Conservation (phyloP, 2,113 vertebrate species). For the Plecturocebus donacophilus region DNA sequence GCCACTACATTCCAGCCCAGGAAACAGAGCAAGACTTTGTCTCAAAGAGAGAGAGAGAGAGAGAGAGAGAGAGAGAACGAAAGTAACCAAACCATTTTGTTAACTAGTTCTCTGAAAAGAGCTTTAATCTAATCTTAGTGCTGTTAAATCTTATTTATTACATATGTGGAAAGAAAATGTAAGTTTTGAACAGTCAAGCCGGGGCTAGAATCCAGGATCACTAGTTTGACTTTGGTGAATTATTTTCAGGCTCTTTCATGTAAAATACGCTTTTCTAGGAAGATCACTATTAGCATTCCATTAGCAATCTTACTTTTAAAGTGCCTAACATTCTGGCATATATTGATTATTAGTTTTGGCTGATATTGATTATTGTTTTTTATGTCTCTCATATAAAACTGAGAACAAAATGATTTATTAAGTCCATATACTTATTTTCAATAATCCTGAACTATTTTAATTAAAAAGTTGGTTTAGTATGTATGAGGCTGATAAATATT, state of each 20-base stretch:
- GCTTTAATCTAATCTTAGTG: neutral
- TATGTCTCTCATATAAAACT: neutral
- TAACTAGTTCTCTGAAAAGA: neutral
- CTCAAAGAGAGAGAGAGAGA: too few species aligned
- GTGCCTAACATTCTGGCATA: neutral
- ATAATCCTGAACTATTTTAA: neutral
- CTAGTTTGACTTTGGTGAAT: neutral
- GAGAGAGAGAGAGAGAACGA: too few species aligned
- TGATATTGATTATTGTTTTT: neutral
- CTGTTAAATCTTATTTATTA: neutral
- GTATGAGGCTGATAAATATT: neutral
- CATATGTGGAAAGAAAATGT: neutral
- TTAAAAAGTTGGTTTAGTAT: neutral
- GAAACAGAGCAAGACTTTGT: too few species aligned
- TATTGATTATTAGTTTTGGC: neutral
- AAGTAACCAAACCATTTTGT: neutral
- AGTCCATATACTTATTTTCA: neutral
- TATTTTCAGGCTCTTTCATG: neutral
- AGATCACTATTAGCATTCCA: neutral
- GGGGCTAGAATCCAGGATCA: neutral
- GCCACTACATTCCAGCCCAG: too few species aligned
- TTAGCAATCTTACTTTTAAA: constrained; percentile 8
- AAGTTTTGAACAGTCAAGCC: neutral
- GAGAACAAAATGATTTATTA: neutral
- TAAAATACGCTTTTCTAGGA: neutral